Base-by-base conservation (phyloP, 2,888 invertebrate species). In the Harpalus rubripes region DNA sequence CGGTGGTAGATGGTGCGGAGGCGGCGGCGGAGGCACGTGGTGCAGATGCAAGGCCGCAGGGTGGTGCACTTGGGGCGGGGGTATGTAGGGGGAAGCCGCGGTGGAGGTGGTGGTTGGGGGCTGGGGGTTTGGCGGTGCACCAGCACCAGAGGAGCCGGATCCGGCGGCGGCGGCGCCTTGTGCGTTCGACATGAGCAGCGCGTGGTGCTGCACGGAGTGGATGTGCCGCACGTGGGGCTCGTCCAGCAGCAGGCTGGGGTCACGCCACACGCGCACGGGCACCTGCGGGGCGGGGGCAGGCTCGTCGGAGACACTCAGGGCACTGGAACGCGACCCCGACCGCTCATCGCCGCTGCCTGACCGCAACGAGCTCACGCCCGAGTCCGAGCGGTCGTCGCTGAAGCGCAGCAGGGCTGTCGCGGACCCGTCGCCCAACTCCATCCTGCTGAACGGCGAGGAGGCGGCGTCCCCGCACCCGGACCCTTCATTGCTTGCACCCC, bases 261-360 rank as follows among this genome's bases (percentile, higher is more conserved):
- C 93, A 87, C 93, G 91, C 92, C 93, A 94, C 88, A 93, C 93
- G 89, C 92, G 90, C 88, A 91, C 90, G 85, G 85, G 84, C 58
- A 32, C 85, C 65, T 18, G 8, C n/a, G 90, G 32, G 32, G 32
- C 5, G 32, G 32, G 32, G 32, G 32, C 32, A 88, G 94, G 94
- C 92, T 95, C 95, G 92, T 95, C 95, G 90, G 95, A 94, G 92
- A 93, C 93, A 90, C 95, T 95, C 91, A 95, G 93, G 91, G 95
- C 95, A 91, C 95, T 95, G 91, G 93, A 93, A 86, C 95, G 93
- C 91, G 95, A 95, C 90, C 95, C 95, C 91, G 95, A 95, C 88
- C 95, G 94, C 92, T 95, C 95, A 93, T 95, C 95, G 90, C 94
- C 93, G 89, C 93, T 93, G 89, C 94, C 94, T 89, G 95, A 95